Base-by-base conservation (phyloP, 30 jellyfish, hydroid and myxozoan species). In the Hydra vulgaris region DNA sequence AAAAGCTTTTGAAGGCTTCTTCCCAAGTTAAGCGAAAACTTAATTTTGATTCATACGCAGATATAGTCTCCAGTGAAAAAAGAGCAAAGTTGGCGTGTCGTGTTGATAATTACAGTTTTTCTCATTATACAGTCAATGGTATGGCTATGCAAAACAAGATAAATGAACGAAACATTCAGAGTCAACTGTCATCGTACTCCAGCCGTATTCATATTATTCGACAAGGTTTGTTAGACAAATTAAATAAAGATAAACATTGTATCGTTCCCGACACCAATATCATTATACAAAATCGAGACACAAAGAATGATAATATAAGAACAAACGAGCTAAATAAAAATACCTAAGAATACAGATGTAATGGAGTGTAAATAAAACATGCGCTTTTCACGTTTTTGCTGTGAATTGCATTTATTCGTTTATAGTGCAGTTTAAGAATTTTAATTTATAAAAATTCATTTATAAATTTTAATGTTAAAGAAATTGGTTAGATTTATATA, bases 11-110 rank as follows among this genome's bases (percentile, higher is more conserved):
- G 3, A 61, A 78, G 69, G 25, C 54, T 20, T 78, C 85, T 15
- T 78, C 85, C 4, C 26, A 80, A 54, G 54, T 78, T 0, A 22
- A 80, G n/a, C 26, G 85, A 22, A 78, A 61, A 66, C 69, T 78
- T 24, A 61, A 78, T 66, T 78, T 78, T 61, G 85, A 78, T 78
- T 7, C 26, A 21, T 53, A 20, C 0, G 81, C 17, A 15, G 79
- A 61, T 17, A 75, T 17, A 18, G 18, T 22, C 4, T 52, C 24
- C 12, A 18, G 22, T 52, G 82, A 17, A 23, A 54, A 78, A 18
- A 54, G 19, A 52, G 56, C 21, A 15, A 74, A 24, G 82, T 18
- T 25, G 53, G 1, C 0, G 27, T 23, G 79, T 23, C 17, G 53
- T 17, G 27, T 23, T 20, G 26, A 71, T 15, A 53, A 71, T 27